These are phyloP conservation scores for Pristionchus maxplancki DNA, from an alignment of 2,888 invertebrate species.

Conservation along the genomic window DNA sequence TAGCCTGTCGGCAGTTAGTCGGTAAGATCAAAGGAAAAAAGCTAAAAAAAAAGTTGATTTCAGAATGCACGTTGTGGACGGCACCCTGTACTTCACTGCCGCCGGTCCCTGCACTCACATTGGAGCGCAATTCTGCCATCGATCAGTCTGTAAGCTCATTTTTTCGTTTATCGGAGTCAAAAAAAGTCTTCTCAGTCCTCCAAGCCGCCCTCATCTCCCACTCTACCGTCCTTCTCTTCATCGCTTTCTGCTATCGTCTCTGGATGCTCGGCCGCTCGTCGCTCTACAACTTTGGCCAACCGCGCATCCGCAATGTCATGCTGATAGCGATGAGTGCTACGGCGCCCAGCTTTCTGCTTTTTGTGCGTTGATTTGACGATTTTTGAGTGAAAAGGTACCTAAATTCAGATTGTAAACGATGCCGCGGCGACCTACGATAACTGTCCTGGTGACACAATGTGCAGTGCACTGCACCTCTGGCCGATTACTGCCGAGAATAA, in stretches of 20 bases:
- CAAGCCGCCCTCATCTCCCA: background rate
- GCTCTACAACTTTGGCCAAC: background rate
- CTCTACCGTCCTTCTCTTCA: constrained; percentile 1
- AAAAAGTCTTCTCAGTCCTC: too few species aligned
- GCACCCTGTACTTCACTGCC: background rate
- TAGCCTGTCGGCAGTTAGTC: background rate
- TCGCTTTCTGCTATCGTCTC: background rate
- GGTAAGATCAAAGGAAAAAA: too few species aligned
- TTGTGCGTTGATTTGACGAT: background rate
- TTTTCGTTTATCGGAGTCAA: too few species aligned
- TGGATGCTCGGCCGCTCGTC: background rate
- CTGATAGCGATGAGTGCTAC: background rate
- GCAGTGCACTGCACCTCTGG: background rate
- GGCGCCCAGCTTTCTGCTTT: background rate
- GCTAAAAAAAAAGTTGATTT: too few species aligned
- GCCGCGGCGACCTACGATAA: background rate
- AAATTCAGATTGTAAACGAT: background rate
- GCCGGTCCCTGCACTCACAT: background rate
- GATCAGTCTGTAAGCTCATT: background rate
- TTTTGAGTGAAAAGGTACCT: background rate
- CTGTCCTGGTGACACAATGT: background rate
- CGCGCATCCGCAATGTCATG: background rate
- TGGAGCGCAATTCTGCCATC: background rate
- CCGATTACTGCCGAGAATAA: background rate
- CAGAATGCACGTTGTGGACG: background rate